Evolutionary conservation across 2,888 invertebrate species (phyloP), one percentile per base, ranked within the genome.

Genomic region (Spilarctia lutea): DNA sequence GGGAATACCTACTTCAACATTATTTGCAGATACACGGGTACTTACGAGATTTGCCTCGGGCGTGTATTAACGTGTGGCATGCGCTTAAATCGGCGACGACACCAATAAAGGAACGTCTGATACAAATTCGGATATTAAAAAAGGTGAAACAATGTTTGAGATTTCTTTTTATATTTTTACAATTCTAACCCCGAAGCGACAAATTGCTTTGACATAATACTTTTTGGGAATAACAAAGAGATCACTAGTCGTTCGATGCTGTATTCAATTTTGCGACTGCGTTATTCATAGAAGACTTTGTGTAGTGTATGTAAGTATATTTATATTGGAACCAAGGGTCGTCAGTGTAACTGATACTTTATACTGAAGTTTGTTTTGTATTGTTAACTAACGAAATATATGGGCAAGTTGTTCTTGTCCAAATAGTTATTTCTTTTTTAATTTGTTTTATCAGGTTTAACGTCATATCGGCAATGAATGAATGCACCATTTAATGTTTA

Each of bases 11-110:
- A 85, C 94, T 95, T 94, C 91, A 92, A 91, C 91, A 91, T 93
- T 96, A 95, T 95, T 95, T 95, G 94, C 94, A 91, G 93, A 93
- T 91, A 93, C 94, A 93, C 87, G 90, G 91, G 89, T 93, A 93
- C 92, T 92, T 93, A 92, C 91, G 87, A 91, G 88, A 90, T 89
- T 84, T 85, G 94, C 95, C 93, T 73, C 85, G 76, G 92, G 95
- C 90, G 79, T 79, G 91, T 93, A 94, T 94, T 94, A 94, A 91
- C 92, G 91, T 92, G 89, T 85, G 83, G 85, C 79, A 80, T 82
- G 80, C 84, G 88, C 79, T 89, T 91, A 93, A 91, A 92, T 92
- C 88, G 86, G 91, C 87, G 90, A 91, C 89, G 91, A 93, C 91
- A 89, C 86, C 88, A 88, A 87, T 88, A 87, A 87, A 87, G 85